Percentiles rank a stretch among this genome's conserved stretches.
Conservation (phyloP, 2,888 invertebrate species). For the Keiferia lycopersicella region DNA sequence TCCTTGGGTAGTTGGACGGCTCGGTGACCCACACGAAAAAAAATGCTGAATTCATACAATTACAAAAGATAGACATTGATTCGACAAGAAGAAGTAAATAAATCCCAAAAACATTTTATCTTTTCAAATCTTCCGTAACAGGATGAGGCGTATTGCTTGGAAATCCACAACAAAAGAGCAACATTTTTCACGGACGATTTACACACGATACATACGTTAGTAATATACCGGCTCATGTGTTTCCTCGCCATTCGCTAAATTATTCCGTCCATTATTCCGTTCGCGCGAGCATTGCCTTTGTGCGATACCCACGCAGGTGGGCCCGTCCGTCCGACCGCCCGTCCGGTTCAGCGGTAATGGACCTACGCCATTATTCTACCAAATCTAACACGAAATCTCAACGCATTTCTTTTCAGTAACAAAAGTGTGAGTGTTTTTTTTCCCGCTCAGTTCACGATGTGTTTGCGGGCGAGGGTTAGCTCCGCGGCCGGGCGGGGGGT, state of each 20-base stretch:
- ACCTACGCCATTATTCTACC: slow-evolving; percentile 19
- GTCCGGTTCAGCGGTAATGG: neutral
- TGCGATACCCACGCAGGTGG: neutral
- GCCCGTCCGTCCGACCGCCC: neutral
- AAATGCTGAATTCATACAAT: too few relatives aligned
- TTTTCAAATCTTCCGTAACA: neutral
- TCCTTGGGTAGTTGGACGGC: too few relatives aligned
- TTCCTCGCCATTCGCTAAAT: slow-evolving; percentile 21
- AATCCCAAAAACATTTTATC: neutral
- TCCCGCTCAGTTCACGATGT: slow-evolving; percentile 2
- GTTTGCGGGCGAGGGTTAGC: neutral
- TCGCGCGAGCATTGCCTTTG: slow-evolving; percentile 21
- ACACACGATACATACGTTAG: neutral
- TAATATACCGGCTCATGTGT: slow-evolving; percentile 5
- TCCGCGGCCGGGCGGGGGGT: neutral
- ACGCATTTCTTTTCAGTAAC: slow-evolving; percentile 13
- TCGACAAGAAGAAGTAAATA: too few relatives aligned
- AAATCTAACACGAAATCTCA: slow-evolving; percentile 20
- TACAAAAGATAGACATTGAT: too few relatives aligned
- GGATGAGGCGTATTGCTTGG: neutral
- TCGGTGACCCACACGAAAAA: too few relatives aligned
- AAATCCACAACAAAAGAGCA: slow-evolving; percentile 9
- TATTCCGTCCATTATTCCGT: slow-evolving; percentile 22
- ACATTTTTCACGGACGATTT: slow-evolving; percentile 12
- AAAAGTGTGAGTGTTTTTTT: slow-evolving; percentile 11